A percentile compares a stretch with the other conserved stretches of the same genome.
Conservation (phyloP, 1,140 invertebrate species). For the Drosophila punjabiensis region DNA sequence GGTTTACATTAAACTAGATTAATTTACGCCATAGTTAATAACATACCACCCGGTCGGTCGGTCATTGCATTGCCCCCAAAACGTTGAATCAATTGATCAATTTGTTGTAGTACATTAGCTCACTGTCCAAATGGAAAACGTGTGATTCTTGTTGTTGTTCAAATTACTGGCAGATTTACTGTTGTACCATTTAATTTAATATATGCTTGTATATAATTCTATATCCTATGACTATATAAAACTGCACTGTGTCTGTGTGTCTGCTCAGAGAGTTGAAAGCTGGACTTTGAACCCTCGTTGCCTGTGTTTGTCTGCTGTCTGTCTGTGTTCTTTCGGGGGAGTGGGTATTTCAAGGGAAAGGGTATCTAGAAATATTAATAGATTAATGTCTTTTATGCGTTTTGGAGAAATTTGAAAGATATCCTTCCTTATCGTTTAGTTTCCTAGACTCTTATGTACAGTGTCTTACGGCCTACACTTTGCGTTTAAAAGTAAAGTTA, state of each 20-base stretch:
- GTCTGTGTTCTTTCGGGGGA: conserved; percentile 9
- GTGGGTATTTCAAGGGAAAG: neutral
- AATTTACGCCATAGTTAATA: conserved; percentile 63
- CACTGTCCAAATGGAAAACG: conserved; percentile 83
- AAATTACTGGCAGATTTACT: conserved; percentile 78
- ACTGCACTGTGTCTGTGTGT: conserved; percentile 47
- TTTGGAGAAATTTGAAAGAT: conserved; percentile 69
- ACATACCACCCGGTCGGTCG: conserved; percentile 56
- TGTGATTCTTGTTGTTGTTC: conserved; percentile 81
- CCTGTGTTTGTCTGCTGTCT: conserved; percentile 5
- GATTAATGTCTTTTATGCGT: conserved; percentile 75
- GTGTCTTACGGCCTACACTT: conserved; percentile 47
- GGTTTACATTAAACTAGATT: conserved; percentile 64
- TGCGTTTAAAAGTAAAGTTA: conserved; percentile 63
- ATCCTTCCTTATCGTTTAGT: conserved; percentile 49
- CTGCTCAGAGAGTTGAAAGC: neutral
- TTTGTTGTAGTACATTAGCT: conserved; percentile 79
- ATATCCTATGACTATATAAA: conserved; percentile 57
- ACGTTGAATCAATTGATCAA: conserved; percentile 74
- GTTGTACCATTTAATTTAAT: conserved; percentile 66
- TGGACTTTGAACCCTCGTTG: conserved; percentile 21
- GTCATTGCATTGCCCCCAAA: conserved; percentile 50
- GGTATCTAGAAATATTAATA: conserved; percentile 47
- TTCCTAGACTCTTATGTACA: conserved; percentile 49
- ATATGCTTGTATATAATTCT: conserved; percentile 53